phyloP scores from a whole-genome alignment of 2,113 vertebrate genomes.

The Pangasianodon hypophthalmus region DNA sequence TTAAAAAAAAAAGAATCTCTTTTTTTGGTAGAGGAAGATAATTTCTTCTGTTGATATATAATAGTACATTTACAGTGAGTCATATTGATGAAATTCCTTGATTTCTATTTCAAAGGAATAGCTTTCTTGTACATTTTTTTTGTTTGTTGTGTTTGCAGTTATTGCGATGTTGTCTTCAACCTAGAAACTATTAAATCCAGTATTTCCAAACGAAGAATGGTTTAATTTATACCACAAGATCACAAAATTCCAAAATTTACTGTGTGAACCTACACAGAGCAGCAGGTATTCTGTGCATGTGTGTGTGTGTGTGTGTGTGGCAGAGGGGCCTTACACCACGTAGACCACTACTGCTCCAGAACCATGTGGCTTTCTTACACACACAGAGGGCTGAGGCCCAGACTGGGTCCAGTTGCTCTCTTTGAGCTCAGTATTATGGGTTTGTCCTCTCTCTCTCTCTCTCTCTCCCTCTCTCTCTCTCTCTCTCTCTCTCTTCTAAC shows the following conservation, averaged over 20 bases:
- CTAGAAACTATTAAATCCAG: background rate
- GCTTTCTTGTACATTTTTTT: background rate
- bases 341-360: conserved; percentile 31
- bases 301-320: conserved; percentile 7
- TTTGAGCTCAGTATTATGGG: conserved; percentile 38
- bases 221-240: conserved; percentile 1
- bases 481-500: conserved; percentile 37
- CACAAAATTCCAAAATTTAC: background rate
- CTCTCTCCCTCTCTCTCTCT: conserved; percentile 17
- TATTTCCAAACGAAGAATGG: background rate
- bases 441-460: conserved; percentile 48
- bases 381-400: conserved; percentile 35
- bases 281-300: background rate
- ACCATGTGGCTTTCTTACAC: conserved; percentile 13
- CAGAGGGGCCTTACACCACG: conserved; percentile 16
- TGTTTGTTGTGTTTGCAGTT: background rate
- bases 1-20: background rate
- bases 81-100: background rate
- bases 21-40: background rate
- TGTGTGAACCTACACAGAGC: background rate
- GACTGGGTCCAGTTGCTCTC: conserved; percentile 35
- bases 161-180: background rate
- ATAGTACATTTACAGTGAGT: background rate
- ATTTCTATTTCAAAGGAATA: background rate
- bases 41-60: background rate